Evolutionary conservation across 2,113 vertebrate species (phyloP), one percentile per base, ranked within the genome.

Genomic region (Peromyscus polionotus): DNA sequence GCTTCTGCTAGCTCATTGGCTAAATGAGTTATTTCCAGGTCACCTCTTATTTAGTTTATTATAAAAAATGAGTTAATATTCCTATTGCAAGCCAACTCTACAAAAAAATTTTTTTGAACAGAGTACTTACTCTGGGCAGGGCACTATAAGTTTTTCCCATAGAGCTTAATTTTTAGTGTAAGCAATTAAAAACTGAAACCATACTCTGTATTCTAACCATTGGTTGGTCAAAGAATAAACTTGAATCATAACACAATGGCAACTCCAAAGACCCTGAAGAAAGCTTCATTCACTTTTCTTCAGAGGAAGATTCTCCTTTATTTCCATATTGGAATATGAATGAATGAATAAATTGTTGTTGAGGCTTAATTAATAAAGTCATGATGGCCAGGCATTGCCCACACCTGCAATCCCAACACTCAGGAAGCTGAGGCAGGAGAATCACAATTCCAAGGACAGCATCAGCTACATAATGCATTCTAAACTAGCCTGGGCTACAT

Each of bases 251-350:
- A 51, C 48, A 17, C 0, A 61, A 19, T 57, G 61, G 81, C 42
- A 76, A 73, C 36, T 79, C 42, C 26, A 42, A 73, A 26, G n/a
- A 1, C 19, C 75, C 20, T 70, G 19, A 26, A 65, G 36, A 59
- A 22, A 70, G 45, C 5, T 90, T 59, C 79, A 22, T 39, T 68
- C 33, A 42, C 17, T 85, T 33, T 75, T 96, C 75, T 92, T 42
- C 63, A 84, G 39, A 90, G 42, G 42, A 93, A 1, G 51, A 92
- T 65, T 80, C 88, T 45, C n/a, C 79, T 42, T 10, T 3, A 24
- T 84, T 89, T 93, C 86, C 12, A 88, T 76, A 51, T 86, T 73
- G 24, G 59, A 95, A 72, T 76, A 80, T 51, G 42, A 90, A 79
- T 67, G 28, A 76, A 19, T 93, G 61, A 33, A 39, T 77, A 33